Evolutionary conservation across 2,888 invertebrate species (phyloP).

Genomic region (Piscicola geometra): DNA sequence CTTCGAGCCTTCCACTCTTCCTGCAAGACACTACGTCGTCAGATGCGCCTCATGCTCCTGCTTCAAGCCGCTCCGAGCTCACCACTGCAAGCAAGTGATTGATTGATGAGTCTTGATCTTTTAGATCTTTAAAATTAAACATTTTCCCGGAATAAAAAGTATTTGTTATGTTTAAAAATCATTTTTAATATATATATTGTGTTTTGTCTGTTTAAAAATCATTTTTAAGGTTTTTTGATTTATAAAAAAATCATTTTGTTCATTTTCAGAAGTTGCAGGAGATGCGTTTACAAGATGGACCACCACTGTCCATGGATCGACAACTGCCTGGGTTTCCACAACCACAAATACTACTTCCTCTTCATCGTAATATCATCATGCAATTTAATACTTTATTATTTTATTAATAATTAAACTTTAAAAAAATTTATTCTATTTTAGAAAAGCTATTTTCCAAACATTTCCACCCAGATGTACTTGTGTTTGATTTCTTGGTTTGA

Average conservation of each 20-base stretch:
- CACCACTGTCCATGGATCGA: constrained; percentile 32
- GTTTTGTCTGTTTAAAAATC: too few relatives aligned
- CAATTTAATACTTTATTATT: neutral
- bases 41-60: constrained; percentile 16
- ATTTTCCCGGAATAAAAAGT: too few relatives aligned
- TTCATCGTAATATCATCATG: too few relatives aligned
- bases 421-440: too few relatives aligned
- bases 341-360: constrained; percentile 30
- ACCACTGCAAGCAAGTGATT: constrained; percentile 32
- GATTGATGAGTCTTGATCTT: too few relatives aligned
- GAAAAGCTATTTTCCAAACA: too few relatives aligned
- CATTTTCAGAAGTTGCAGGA: constrained; percentile 10
- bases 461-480: neutral
- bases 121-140: too few relatives aligned
- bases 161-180: too few relatives aligned
- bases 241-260: too few relatives aligned
- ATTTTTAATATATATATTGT: too few relatives aligned
- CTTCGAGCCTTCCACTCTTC: too few relatives aligned
- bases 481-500: neutral
- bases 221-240: too few relatives aligned
- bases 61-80: constrained; percentile 24
- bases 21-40: neutral
- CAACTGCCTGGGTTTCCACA: constrained; percentile 28
- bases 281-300: constrained; percentile 30
- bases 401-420: neutral